A percentile compares a stretch with the other conserved stretches of the same genome.
Evolutionary conservation across 2,888 invertebrate species (phyloP).

Genomic region (Acleris sparsana): DNA sequence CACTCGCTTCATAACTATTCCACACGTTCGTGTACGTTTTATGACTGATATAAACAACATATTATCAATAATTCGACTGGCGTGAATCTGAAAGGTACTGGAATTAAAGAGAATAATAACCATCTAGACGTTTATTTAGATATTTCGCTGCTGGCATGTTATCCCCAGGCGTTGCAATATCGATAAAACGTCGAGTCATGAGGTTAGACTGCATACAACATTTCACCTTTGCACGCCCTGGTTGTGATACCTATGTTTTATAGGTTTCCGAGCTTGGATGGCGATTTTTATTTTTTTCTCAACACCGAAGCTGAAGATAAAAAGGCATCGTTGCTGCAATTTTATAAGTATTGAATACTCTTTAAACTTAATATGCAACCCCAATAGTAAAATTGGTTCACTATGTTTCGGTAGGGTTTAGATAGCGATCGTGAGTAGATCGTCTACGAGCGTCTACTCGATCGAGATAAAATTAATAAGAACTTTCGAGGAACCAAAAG

Average conservation of each 20-base stretch:
- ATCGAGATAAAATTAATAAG: too few relatives aligned
- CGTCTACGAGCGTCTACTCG: too few relatives aligned
- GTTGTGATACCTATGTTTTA: not conserved
- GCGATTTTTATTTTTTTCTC: not conserved
- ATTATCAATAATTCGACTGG: conserved; percentile 24
- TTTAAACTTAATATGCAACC: too few relatives aligned
- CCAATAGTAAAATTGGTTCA: too few relatives aligned
- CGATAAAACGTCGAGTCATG: not conserved
- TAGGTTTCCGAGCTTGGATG: not conserved
- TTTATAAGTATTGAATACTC: too few relatives aligned
- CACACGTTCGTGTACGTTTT: conserved; percentile 75
- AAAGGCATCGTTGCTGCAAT: not conserved
- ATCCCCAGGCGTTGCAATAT: not conserved
- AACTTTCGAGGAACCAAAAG: too few relatives aligned
- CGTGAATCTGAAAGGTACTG: too few relatives aligned
- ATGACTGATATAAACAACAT: conserved; percentile 11
- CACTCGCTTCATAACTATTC: conserved; percentile 60
- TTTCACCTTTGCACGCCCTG: not conserved
- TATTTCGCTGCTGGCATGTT: not conserved
- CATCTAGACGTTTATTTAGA: not conserved
- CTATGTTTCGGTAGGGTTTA: too few relatives aligned
- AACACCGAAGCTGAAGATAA: not conserved
- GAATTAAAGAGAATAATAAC: not conserved
- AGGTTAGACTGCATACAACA: not conserved
- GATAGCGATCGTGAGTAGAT: too few relatives aligned